phyloP scores from a whole-genome alignment of 2,888 invertebrate genomes.

The Callyntrura sp. region DNA sequence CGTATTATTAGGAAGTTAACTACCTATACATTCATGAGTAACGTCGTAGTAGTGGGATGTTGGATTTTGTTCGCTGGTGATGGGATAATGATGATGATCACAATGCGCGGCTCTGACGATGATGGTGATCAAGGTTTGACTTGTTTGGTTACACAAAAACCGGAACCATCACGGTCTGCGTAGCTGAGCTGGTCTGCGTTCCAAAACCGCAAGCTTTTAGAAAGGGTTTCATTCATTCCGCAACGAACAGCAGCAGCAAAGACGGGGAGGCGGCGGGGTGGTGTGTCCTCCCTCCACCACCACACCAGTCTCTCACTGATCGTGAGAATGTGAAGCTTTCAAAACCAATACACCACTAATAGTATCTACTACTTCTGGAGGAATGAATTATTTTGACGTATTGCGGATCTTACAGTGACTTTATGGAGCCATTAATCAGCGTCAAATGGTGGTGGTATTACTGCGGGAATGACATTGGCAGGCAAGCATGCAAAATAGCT shows the following conservation, averaged over 20 bases:
- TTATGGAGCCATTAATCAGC: slow-evolving; percentile 56
- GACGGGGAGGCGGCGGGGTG: neutral
- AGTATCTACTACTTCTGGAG: neutral
- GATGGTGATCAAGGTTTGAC: slow-evolving; percentile 30
- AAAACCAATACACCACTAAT: slow-evolving; percentile 30
- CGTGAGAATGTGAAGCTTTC: slow-evolving; percentile 11
- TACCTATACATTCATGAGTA: too few relatives aligned
- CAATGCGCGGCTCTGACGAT: neutral
- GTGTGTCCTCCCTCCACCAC: neutral
- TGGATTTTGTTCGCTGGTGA: neutral
- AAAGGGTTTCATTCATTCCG: slow-evolving; percentile 2
- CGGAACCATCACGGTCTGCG: neutral
- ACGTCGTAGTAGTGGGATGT: neutral
- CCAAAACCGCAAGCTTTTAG: slow-evolving; percentile 39
- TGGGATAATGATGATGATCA: slow-evolving; percentile 2
- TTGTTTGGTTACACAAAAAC: slow-evolving; percentile 8
- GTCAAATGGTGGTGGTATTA: slow-evolving; percentile 54
- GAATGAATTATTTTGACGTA: slow-evolving; percentile 58
- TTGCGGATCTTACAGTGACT: slow-evolving; percentile 30
- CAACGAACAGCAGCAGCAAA: neutral
- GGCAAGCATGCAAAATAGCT: neutral
- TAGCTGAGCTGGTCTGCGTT: neutral
- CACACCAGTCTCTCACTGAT: too few relatives aligned
- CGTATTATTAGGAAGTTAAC: slow-evolving; percentile 5
- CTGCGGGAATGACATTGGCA: slow-evolving; percentile 24